phyloP scores from a whole-genome alignment of 1,140 invertebrate species.

The Lepidotrigona ventralis region DNA sequence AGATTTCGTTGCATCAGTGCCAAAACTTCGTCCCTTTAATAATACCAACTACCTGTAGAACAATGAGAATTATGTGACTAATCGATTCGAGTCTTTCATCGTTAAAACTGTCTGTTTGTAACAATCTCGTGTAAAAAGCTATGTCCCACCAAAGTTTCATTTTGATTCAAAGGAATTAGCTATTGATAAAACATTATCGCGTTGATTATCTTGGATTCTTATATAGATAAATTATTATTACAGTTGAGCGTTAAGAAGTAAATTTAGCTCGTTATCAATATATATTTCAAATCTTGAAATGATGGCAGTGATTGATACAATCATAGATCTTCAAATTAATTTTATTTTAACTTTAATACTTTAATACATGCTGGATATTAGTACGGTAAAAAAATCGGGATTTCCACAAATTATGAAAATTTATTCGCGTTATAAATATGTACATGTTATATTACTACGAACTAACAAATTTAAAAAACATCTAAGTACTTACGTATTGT shows the following conservation, averaged over 20 bases:
- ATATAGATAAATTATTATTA: too few species aligned
- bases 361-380: background rate
- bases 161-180: background rate
- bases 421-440: background rate
- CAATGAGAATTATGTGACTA: background rate
- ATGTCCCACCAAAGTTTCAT: background rate
- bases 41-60: conserved; percentile 39
- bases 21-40: conserved; percentile 47
- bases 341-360: background rate
- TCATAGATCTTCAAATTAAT: too few species aligned
- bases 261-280: too few species aligned
- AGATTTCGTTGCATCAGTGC: conserved; percentile 31
- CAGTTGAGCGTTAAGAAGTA: too few species aligned
- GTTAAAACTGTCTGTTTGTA: background rate
- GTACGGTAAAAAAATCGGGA: background rate
- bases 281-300: too few species aligned
- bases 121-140: background rate
- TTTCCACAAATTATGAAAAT: background rate
- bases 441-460: background rate
- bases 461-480: background rate
- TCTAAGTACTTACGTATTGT: too few species aligned
- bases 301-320: too few species aligned
- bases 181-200: too few species aligned
- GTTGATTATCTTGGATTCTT: too few species aligned
- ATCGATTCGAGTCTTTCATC: background rate